A percentile compares a stretch with the other conserved stretches of the same genome.
Conservation (phyloP, 2,888 invertebrate species). For the Dryobotodes eremita region DNA sequence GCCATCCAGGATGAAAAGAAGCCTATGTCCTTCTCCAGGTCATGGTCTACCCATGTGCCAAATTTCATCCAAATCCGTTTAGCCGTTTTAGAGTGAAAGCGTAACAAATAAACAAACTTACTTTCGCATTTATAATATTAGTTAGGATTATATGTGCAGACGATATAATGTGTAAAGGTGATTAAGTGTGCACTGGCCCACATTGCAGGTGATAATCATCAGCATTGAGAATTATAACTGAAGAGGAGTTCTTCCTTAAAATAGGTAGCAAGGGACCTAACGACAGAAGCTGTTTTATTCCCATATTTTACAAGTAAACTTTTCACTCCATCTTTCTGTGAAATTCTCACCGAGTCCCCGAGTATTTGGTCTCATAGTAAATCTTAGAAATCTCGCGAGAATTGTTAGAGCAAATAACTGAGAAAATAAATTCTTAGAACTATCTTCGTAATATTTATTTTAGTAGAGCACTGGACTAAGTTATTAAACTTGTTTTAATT, state of each 20-base stretch:
- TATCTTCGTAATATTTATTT: constrained; percentile 35
- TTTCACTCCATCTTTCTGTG: constrained; percentile 29
- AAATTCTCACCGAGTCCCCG: constrained; percentile 12
- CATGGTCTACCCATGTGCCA: no score
- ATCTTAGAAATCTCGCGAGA: constrained; percentile 44
- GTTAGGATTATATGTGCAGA: neutral
- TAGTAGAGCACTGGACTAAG: constrained; percentile 8
- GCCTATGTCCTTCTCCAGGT: no score
- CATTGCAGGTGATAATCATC: neutral
- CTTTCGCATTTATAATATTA: no score
- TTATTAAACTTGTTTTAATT: constrained; percentile 41
- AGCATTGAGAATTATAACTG: neutral
- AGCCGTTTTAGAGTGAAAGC: no score
- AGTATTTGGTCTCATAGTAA: constrained; percentile 56
- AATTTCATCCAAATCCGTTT: no score
- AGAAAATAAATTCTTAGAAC: constrained; percentile 43
- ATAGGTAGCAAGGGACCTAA: constrained; percentile 3
- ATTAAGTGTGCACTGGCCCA: neutral
- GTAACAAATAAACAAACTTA: no score
- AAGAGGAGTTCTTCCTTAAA: neutral
- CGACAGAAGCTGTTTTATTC: constrained; percentile 22
- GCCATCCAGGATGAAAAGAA: no score
- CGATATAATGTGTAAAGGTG: neutral
- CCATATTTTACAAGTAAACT: constrained; percentile 42
- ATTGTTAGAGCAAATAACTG: constrained; percentile 48